Evolutionary conservation across 1,140 invertebrate genomes (phyloP), one percentile per base, ranked within the genome.

Genomic region (Chironomus tepperi): DNA sequence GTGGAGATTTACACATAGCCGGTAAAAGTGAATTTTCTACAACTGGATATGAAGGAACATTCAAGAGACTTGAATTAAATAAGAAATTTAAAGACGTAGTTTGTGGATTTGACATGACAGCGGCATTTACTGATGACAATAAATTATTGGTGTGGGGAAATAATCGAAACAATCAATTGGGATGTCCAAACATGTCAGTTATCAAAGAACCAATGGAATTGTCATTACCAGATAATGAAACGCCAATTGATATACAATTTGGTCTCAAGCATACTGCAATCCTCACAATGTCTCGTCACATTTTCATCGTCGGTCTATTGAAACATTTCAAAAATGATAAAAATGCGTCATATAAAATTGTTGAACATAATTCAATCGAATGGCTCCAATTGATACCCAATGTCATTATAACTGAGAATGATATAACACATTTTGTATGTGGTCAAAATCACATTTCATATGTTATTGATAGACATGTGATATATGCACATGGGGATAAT

Each of bases 21-120:
- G 95, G 95, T 6, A 94, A 91, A 90, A 97, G 96, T 83, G 91
- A 16, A 81, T 88, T 19, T 82, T 84, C 7, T 79, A 1, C 75
- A 1, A 47, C 73, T 3, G 75, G 80, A 34, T 77, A 81, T 67
- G 80, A 79, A 77, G 43, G 0, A 78, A 81, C 67, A 82, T 74
- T 73, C 78, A 78, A 74, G 77, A 81, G 75, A 81, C 77, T 74
- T 74, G 34, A 73, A 19, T 2, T n/a, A 15, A 42, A 19, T n/a
- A 73, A 74, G n/a, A 19, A 74, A 73, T 74, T 90, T 77, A 84
- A 83, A 67, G 83, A 85, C 75, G 85, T 90, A 73, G 86, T 86
- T 16, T 90, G 89, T 78, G 91, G 91, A 2, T 91, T 91, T 89
- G 88, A 92, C 78, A 88, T 87, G 78, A 89, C 88, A 47, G 86